Conservation (phyloP, 2,113 vertebrate genomes). For the Dasypus novemcinctus region DNA sequence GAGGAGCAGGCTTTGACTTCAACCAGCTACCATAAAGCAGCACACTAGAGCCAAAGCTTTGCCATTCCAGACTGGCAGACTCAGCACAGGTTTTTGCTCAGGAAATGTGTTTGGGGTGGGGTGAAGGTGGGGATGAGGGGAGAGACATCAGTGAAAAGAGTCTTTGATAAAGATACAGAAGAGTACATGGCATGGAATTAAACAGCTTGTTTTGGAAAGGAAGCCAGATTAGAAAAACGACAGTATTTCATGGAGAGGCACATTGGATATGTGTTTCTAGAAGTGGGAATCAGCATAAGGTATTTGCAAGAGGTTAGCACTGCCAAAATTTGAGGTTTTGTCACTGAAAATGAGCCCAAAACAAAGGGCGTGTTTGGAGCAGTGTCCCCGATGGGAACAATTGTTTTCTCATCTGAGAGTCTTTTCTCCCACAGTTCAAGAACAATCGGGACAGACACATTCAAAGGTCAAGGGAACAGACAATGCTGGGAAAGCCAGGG, state of each 20-base stretch:
- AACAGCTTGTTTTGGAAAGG: conserved; percentile 24
- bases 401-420: conserved; percentile 63
- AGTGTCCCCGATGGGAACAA: conserved; percentile 42
- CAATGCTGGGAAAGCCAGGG: conserved; percentile 65
- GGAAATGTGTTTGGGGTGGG: background rate
- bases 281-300: background rate
- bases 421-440: conserved; percentile 67
- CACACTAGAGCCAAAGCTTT: background rate
- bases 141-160: background rate
- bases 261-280: background rate
- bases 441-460: conserved; percentile 66
- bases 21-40: background rate
- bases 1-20: background rate
- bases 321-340: background rate
- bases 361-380: conserved; percentile 38
- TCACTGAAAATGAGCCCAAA: conserved; percentile 28
- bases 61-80: background rate
- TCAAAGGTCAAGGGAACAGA: conserved; percentile 70
- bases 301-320: background rate
- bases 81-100: background rate
- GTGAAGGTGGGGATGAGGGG: background rate
- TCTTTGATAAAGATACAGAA: background rate
- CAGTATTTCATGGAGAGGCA: background rate
- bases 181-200: background rate
- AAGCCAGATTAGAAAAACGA: conserved; percentile 48